phyloP scores from a whole-genome alignment of 2,888 invertebrate species.

The Phania funesta region DNA sequence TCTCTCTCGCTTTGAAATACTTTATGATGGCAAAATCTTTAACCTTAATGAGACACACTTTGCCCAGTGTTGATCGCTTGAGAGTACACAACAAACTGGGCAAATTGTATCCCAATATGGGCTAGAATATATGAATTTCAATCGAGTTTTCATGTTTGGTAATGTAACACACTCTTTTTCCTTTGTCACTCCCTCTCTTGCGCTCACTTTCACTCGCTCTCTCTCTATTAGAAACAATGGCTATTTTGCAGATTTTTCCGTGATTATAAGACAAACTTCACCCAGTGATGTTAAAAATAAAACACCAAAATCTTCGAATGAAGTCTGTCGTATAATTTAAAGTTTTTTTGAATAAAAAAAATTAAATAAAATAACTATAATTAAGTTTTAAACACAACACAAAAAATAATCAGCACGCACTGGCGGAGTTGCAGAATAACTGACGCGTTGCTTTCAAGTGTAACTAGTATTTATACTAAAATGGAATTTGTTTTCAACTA shows the following conservation, averaged over 20 bases:
- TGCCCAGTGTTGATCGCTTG: constrained; percentile 77
- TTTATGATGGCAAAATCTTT: background rate
- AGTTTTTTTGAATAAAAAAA: background rate
- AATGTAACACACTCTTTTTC: no score
- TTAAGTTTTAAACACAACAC: no score
- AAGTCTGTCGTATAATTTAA: constrained; percentile 77
- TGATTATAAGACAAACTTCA: constrained; percentile 79
- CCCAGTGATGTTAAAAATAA: constrained; percentile 76
- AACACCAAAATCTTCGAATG: constrained; percentile 73
- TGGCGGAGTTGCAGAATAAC: background rate
- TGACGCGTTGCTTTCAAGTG: background rate
- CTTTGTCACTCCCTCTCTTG: no score
- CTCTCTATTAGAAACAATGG: background rate
- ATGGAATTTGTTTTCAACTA: background rate
- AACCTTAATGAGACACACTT: constrained; percentile 75
- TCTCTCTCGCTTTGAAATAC: background rate
- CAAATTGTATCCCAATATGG: constrained; percentile 73
- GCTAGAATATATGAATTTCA: background rate
- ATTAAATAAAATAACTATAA: no score
- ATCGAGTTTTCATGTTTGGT: no score
- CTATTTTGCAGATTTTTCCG: constrained; percentile 45
- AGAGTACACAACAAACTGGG: constrained; percentile 72
- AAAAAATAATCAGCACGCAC: background rate
- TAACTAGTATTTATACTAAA: constrained; percentile 40
- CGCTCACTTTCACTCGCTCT: background rate